Base-by-base conservation (phyloP, 2,113 vertebrate species). In the Sphyrna mokarran region DNA sequence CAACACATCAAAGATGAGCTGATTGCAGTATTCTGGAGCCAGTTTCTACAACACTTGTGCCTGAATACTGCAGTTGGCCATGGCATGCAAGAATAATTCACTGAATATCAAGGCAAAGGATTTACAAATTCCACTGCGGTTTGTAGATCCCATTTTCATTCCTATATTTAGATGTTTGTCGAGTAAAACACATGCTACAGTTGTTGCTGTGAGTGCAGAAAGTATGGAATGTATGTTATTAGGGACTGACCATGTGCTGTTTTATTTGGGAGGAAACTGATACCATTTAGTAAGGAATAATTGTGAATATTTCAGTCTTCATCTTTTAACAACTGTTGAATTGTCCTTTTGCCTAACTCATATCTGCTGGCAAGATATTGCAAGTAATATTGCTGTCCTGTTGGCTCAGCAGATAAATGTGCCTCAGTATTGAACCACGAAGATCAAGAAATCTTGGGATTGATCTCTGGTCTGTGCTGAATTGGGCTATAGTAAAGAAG, bases 51-150 rank as follows among this genome's bases (percentile, higher is more conserved):
- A 69, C 94, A 95, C 68, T 95, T 72, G 94, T 72, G 68, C 54
- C 26, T 72, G 94, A 95, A 95, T 33, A 2, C 66, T 66, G 26
- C 94, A 95, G 54, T 23, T 95, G 66, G 37, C 66, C 93, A 43
- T 70, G 93, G 93, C 37, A 94, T 70, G 94, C 94, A 72, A 54
- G 94, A 72, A 72, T 95, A 95, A 95, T 54, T 95, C 37, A 72
- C 40, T 5, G 69, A 72, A 48, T 72, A 95, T 70, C 93, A 72
- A 66, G 68, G 93, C 66, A 26, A 76, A 72, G 37, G 94, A 48
- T 95, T 95, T 72, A 76, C 69, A 95, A 95, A 95, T 95, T 72
- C 94, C 94, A 48, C 43, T 33, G 40, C 26, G 37, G 40, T 95
- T 72, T 76, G 94, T 48, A 54, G 68, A 72, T 95, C 68, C 54